These are phyloP conservation scores for Poecilia wingei DNA, from an alignment of 2,797 vertebrate genomes.

Conservation along the genomic window DNA sequence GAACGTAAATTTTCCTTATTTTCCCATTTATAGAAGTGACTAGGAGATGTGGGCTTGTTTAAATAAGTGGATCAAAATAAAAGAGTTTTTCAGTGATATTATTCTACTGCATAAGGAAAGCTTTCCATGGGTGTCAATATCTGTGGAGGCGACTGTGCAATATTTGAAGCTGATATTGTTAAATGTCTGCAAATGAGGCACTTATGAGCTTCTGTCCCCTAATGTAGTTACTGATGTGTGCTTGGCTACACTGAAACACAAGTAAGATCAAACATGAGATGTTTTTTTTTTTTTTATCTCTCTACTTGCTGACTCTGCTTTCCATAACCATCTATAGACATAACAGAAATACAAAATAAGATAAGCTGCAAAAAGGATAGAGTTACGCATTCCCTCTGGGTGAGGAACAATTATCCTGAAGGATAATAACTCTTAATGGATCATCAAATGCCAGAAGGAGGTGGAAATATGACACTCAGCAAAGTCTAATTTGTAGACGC, in stretches of 20 bases:
- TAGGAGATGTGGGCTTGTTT: neutral
- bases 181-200: slow-evolving; percentile 7
- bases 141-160: neutral
- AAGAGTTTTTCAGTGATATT: neutral
- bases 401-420: slow-evolving; percentile 27
- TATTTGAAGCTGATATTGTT: neutral
- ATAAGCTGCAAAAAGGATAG: slow-evolving; percentile 20
- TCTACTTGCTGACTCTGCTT: slow-evolving; percentile 16
- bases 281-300: neutral
- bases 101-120: neutral
- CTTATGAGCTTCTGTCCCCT: slow-evolving; percentile 9
- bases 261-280: slow-evolving; percentile 31
- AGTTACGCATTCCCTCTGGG: slow-evolving; percentile 31
- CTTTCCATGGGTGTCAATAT: neutral
- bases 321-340: slow-evolving; percentile 40
- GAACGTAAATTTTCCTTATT: neutral
- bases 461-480: slow-evolving; percentile 36
- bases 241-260: neutral
- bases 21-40: neutral
- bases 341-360: slow-evolving; percentile 32
- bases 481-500: slow-evolving; percentile 49
- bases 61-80: neutral
- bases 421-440: slow-evolving; percentile 51
- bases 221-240: neutral
- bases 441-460: slow-evolving; percentile 34